Evolutionary conservation across 2,888 invertebrate species (phyloP).

Genomic region (Mesorhabditis sp.): DNA sequence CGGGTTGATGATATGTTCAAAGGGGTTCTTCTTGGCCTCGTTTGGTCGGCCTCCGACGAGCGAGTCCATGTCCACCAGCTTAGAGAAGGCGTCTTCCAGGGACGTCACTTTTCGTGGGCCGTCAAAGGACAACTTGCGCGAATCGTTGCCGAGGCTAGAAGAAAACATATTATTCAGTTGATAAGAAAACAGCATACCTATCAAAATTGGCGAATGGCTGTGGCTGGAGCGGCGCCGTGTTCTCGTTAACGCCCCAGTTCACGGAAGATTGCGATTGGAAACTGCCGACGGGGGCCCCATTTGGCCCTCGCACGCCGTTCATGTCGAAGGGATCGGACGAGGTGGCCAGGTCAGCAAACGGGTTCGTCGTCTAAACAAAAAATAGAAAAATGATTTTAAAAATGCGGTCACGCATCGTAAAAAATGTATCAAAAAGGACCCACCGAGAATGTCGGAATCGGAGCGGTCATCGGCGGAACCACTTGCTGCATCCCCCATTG

Average conservation of each 20-base stretch:
- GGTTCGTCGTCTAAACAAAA: constrained; percentile 41
- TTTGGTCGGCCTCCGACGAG: constrained; percentile 38
- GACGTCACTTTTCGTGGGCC: constrained; percentile 34
- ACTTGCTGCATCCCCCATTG: constrained; percentile 1
- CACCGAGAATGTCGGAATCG: not conserved
- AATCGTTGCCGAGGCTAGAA: not conserved
- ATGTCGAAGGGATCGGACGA: constrained; percentile 10
- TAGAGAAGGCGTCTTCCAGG: constrained; percentile 54
- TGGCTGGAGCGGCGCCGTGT: constrained; percentile 22
- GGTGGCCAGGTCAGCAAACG: constrained; percentile 30
- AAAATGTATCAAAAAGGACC: too few relatives aligned
- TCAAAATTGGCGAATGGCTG: constrained; percentile 8
- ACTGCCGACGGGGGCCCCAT: constrained; percentile 6
- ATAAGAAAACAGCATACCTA: constrained; percentile 7
- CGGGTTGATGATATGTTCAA: constrained; percentile 54
- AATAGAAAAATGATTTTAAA: not conserved
- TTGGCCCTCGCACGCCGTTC: constrained; percentile 8
- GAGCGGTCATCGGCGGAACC: not conserved
- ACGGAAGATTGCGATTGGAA: constrained; percentile 11
- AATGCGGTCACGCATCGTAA: not conserved
- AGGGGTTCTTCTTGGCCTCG: constrained; percentile 53
- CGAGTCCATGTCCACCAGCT: constrained; percentile 55
- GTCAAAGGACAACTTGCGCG: constrained; percentile 1
- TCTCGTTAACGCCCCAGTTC: constrained; percentile 32
- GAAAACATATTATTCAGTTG: not conserved